Evolutionary conservation across 2,113 vertebrate genomes (phyloP), one percentile per base, ranked within the genome.

Genomic region (Hystrix cristata): DNA sequence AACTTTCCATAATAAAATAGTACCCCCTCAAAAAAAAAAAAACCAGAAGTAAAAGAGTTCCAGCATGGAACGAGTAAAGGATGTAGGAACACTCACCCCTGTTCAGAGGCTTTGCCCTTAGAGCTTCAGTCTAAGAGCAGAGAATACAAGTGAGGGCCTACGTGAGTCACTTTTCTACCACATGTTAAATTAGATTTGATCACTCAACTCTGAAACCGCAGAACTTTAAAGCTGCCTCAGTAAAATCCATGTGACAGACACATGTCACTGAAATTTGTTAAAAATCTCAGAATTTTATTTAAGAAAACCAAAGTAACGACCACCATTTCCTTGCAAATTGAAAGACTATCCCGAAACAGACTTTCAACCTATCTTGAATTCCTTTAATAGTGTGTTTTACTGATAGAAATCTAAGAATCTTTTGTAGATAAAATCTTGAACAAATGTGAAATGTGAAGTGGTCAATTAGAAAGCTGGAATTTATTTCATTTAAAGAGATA

Each of bases 401-500:
- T 82, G 57, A 85, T 5, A 27, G 5, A 67, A 78, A 93, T 87
- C 46, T 69, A 14, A 78, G 84, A 55, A 27, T 53, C 76, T 14
- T 83, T 91, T 86, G 65, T 21, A 79, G 31, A 79, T 93, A 83
- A 0, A 23, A 51, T 48, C n/a, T 94, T 79, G 27, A 88, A 71
- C 25, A 71, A 78, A 15, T 43, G 13, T 38, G 67, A 96, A 95
- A 83, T n/a, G 31, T 25, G 57, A 65, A 85, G n/a, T 38, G 43
- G 46, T 31, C 79, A 78, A 6, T 65, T 53, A 74, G 38, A 93
- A 95, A 91, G 19, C 11, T 31, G 83, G 31, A 81, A 48, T 83
- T 80, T 8, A 65, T 31, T 64, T 96, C 88, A 87, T 60, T 84
- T 69, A 74, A 69, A 74, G 62, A 89, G 29, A 72, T 76, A 43